A percentile compares a stretch with the other conserved stretches of the same genome.
These are phyloP conservation scores for Poecilus cupreus DNA, from an alignment of 2,888 invertebrate genomes.

Conservation along the genomic window DNA sequence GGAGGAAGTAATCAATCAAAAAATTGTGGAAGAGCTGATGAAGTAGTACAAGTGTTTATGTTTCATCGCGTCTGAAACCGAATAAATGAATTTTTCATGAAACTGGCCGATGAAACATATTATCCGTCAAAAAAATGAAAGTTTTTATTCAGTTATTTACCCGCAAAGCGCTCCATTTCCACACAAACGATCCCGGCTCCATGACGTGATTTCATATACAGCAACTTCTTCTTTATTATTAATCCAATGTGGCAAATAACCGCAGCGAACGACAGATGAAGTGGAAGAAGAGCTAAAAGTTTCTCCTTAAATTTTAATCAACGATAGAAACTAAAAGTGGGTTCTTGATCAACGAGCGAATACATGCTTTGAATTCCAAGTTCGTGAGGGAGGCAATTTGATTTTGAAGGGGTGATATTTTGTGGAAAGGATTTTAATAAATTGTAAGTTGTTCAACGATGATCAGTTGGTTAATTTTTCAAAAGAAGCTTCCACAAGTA, in stretches of 20 bases:
- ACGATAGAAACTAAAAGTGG: conserved; percentile 36
- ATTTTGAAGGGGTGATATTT: too few relatives aligned
- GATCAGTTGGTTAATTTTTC: too few relatives aligned
- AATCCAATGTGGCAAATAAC: background rate
- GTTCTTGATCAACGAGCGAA: conserved; percentile 20
- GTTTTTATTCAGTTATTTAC: conserved; percentile 3
- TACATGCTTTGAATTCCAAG: conserved; percentile 20
- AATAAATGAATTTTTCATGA: conserved; percentile 10
- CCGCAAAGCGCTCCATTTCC: background rate
- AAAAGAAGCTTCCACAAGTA: too few relatives aligned
- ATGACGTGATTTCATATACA: background rate
- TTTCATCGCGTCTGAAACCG: too few relatives aligned
- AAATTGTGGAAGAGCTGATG: too few relatives aligned
- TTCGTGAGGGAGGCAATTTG: background rate
- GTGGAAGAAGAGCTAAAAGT: conserved; percentile 20
- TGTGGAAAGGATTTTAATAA: too few relatives aligned
- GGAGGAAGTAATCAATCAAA: too few relatives aligned
- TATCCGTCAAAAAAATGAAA: background rate
- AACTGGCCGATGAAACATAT: background rate
- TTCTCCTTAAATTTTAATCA: conserved; percentile 35
- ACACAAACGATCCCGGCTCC: background rate
- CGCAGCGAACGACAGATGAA: background rate
- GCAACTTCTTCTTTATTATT: background rate
- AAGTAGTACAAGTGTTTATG: too few relatives aligned
- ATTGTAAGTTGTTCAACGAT: too few relatives aligned